These are phyloP conservation scores for Yponomeuta cagnagella DNA, from an alignment of 2,888 invertebrate genomes.

Conservation along the genomic window DNA sequence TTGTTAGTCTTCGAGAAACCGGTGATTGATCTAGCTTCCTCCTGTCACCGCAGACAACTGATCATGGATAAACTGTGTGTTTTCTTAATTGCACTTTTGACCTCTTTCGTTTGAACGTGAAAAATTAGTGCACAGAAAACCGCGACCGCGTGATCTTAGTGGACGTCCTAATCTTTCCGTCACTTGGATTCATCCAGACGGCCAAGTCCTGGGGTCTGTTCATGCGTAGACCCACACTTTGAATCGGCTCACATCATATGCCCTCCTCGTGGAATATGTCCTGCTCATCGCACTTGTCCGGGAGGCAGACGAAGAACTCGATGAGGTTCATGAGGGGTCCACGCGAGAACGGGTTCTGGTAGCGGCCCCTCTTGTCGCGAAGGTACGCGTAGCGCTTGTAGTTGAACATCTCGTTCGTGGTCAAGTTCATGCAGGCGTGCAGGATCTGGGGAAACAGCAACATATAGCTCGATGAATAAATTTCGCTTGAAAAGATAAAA, in stretches of 20 bases:
- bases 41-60: too few relatives aligned
- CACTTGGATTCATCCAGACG: constrained; percentile 9
- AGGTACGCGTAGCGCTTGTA: constrained; percentile 93
- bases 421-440: constrained; percentile 94
- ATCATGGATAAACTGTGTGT: too few relatives aligned
- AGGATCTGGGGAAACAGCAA: constrained; percentile 78
- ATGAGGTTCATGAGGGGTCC: constrained; percentile 90
- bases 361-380: constrained; percentile 90
- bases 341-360: constrained; percentile 93
- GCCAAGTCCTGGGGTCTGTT: constrained; percentile 5
- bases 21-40: too few relatives aligned
- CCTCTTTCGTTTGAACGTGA: not conserved
- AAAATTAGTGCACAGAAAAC: not conserved
- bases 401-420: constrained; percentile 97
- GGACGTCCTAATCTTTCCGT: constrained; percentile 7
- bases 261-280: constrained; percentile 81
- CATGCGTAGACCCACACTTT: not conserved
- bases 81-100: too few relatives aligned
- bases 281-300: constrained; percentile 86
- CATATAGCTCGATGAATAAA: not conserved
- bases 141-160: constrained; percentile 4
- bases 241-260: constrained; percentile 44
- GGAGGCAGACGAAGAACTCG: constrained; percentile 92
- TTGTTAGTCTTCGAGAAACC: too few relatives aligned
- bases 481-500: too few relatives aligned